These are phyloP conservation scores for Babyrousa celebensis DNA, from an alignment of 2,797 vertebrate species.

Conservation along the genomic window DNA sequence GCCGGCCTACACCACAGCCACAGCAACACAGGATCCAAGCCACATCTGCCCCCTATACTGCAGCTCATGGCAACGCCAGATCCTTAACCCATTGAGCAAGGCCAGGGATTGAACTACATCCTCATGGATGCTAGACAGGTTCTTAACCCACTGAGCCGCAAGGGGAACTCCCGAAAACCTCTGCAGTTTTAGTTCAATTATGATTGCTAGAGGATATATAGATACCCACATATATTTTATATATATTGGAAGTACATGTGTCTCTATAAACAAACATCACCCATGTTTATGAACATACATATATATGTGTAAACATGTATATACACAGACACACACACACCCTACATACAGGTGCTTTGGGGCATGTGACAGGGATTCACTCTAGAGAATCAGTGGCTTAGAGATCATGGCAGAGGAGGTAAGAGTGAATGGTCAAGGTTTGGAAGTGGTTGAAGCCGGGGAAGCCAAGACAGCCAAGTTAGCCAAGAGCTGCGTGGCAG, in stretches of 20 bases:
- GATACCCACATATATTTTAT: background rate
- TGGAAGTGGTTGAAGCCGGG: background rate
- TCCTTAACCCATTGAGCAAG: too few species aligned
- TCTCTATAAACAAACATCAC: background rate
- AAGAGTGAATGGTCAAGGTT: background rate
- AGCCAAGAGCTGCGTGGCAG: background rate
- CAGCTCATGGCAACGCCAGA: too few species aligned
- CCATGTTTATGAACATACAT: background rate
- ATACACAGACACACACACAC: background rate
- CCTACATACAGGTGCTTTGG: background rate
- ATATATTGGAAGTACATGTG: background rate
- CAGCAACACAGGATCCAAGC: too few species aligned
- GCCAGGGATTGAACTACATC: too few species aligned
- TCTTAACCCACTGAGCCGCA: too few species aligned
- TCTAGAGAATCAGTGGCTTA: slow-evolving; percentile 78
- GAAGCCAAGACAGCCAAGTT: background rate
- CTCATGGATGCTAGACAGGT: too few species aligned
- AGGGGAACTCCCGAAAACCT: background rate
- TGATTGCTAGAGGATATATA: slow-evolving; percentile 1
- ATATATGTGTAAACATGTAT: background rate
- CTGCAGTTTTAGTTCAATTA: slow-evolving; percentile 6
- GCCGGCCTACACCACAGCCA: too few species aligned
- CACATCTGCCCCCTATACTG: too few species aligned
- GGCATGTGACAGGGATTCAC: slow-evolving; percentile 78
- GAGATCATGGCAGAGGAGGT: slow-evolving; percentile 58